Base-by-base conservation (phyloP, 1,140 invertebrate species). In the Wiebesia pumilae region DNA sequence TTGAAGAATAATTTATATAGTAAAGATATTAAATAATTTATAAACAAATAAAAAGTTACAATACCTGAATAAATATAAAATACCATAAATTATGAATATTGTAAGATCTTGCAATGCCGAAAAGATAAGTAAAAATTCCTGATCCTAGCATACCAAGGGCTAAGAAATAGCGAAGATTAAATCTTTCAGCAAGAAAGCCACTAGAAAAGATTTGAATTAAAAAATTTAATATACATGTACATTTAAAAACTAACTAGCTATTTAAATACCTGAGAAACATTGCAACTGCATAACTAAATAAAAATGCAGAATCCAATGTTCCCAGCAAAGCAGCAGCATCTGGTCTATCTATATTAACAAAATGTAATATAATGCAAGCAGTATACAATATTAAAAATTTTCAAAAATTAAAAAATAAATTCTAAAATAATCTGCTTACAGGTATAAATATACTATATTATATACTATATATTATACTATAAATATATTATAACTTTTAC, bases 101-200 rank as follows among this genome's bases (percentile, higher is more conserved):
- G 84, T 96, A 97, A 1, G 96, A 95, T 89, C 96, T 96, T 0
- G 97, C 98, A 27, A 99, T 94, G 30, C 98, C 98, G 95, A 99
- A 98, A 58, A 98, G 92, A 91, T 98, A 98, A 88, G 97, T 97
- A 88, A 98, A 97, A 24, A 98, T 93, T 33, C 98, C 98, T 19
- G 97, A 98, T 4, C 96, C 91, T 40, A 99, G 93, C 98, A 99
- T 99, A 78, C 98, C 98, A 67, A 97, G 90, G 0, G 97, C 94
- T 24, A 99, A 94, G 93, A 98, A 99, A 91, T 98, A 98, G 30
- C 98, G 94, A 43, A 99, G 93, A 92, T 98, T 97, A 71, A 98
- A 96, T 69, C 98, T 94, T 93, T 99, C 98, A 0, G 98, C 98
- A 80, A 99, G 94, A 90, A 99, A 96, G 10, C 98, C 98, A 95